A percentile compares a stretch with the other conserved stretches of the same genome.
Evolutionary conservation across 2,888 invertebrate genomes (phyloP).

Genomic region (Geophilus truncorum): DNA sequence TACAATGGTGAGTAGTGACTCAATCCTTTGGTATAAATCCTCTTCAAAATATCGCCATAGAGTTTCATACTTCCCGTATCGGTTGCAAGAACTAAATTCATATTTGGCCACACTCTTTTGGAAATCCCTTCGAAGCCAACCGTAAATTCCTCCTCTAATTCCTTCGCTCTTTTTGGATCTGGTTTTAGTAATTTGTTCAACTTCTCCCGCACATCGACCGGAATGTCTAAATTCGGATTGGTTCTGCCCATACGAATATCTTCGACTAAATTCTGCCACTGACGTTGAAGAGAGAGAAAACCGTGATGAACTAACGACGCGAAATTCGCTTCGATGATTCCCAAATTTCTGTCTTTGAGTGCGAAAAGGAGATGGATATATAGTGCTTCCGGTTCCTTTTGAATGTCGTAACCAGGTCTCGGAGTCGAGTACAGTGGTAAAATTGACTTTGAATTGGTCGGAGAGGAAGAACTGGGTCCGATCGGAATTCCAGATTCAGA

Average conservation of each 20-base stretch:
- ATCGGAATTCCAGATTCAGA: slow-evolving; percentile 37
- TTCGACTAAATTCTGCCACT: slow-evolving; percentile 42
- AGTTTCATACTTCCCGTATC: slow-evolving; percentile 45
- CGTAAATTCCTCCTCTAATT: slow-evolving; percentile 42
- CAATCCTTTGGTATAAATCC: slow-evolving; percentile 39
- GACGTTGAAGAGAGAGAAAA: slow-evolving; percentile 42
- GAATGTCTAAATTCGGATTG: slow-evolving; percentile 2
- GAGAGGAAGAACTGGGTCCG: slow-evolving; percentile 46
- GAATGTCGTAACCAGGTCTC: slow-evolving; percentile 43
- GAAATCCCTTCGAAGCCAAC: slow-evolving; percentile 42
- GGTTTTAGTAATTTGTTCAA: slow-evolving; percentile 41
- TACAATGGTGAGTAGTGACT: slow-evolving; percentile 46
- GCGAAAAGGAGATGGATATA: slow-evolving; percentile 47
- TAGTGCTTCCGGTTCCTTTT: slow-evolving; percentile 45
- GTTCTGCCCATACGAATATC: slow-evolving; percentile 42
- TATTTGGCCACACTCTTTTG: slow-evolving; percentile 37
- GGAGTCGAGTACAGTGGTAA: slow-evolving; percentile 46
- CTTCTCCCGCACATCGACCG: slow-evolving; percentile 32
- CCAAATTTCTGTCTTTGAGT: slow-evolving; percentile 44
- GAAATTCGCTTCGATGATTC: slow-evolving; percentile 46
- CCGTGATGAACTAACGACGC: slow-evolving; percentile 45
- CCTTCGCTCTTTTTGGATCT: slow-evolving; percentile 42
- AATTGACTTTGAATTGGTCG: slow-evolving; percentile 43
- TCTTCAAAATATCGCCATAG: slow-evolving; percentile 40
- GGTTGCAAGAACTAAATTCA: slow-evolving; percentile 27